These are phyloP conservation scores for Lamellibrachia luymesi DNA, from an alignment of 1,140 invertebrate genomes.

Conservation along the genomic window DNA sequence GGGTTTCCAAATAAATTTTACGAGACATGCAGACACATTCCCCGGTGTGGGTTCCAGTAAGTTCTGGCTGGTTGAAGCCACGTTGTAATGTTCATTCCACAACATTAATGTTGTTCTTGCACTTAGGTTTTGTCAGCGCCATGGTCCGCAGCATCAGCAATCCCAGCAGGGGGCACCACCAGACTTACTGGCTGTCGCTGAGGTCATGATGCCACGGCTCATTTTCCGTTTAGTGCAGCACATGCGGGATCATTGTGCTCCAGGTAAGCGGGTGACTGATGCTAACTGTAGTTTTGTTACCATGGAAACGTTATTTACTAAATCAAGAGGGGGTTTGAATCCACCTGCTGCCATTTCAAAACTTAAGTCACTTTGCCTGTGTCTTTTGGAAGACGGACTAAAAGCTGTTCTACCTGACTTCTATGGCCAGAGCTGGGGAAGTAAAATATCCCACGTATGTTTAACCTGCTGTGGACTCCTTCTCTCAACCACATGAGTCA, in stretches of 20 bases:
- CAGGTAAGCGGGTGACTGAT: slow-evolving; percentile 26
- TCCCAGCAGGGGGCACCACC: slow-evolving; percentile 72
- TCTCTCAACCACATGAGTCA: too few species aligned
- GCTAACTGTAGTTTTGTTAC: neutral
- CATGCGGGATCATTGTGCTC: slow-evolving; percentile 77
- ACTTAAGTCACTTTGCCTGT: too few species aligned
- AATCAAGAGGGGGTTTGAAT: too few species aligned
- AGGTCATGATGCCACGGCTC: slow-evolving; percentile 89
- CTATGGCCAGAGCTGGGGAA: too few species aligned
- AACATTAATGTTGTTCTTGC: neutral
- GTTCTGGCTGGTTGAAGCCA: neutral
- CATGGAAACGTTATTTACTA: neutral
- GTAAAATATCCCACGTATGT: too few species aligned
- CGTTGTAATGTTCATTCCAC: neutral
- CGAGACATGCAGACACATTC: neutral
- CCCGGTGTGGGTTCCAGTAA: neutral
- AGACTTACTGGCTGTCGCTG: slow-evolving; percentile 85
- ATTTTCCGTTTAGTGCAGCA: slow-evolving; percentile 86
- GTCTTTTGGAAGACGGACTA: too few species aligned
- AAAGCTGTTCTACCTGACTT: too few species aligned
- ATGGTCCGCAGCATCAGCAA: slow-evolving; percentile 75
- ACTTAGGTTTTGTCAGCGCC: slow-evolving; percentile 82
- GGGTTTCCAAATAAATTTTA: neutral
- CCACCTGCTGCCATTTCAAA: too few species aligned
- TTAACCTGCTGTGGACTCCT: too few species aligned